A percentile compares a stretch with the other conserved stretches of the same genome.
phyloP scores from a whole-genome alignment of 2,888 invertebrate species.

The Noctua pronuba region DNA sequence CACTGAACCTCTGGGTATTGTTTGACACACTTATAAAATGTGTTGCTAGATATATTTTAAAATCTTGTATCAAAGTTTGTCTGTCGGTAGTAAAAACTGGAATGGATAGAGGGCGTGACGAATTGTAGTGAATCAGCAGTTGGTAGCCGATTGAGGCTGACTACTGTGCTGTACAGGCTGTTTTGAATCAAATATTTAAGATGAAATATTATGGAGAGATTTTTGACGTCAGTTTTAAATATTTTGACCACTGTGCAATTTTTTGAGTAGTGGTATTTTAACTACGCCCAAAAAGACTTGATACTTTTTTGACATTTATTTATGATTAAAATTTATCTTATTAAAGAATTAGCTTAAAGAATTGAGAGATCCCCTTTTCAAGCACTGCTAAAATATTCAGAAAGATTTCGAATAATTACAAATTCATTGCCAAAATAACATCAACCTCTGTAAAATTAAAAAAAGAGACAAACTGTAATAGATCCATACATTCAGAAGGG shows the following conservation, averaged over 20 bases:
- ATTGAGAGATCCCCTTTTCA: neutral
- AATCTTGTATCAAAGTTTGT: slow-evolving; percentile 66
- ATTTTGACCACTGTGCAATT: neutral
- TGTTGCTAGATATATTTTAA: slow-evolving; percentile 61
- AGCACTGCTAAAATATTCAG: neutral
- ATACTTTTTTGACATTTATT: too few relatives aligned
- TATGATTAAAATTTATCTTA: too few relatives aligned
- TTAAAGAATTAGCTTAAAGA: too few relatives aligned
- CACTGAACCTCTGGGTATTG: slow-evolving; percentile 49
- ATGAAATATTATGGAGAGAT: neutral
- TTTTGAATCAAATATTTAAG: slow-evolving; percentile 23
- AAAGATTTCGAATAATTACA: neutral
- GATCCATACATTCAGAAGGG: slow-evolving; percentile 86
- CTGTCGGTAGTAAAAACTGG: slow-evolving; percentile 79
- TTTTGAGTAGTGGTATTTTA: neutral
- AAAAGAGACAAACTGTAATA: slow-evolving; percentile 83
- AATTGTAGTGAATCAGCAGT: slow-evolving; percentile 86
- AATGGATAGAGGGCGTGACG: slow-evolving; percentile 85
- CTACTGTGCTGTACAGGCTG: slow-evolving; percentile 80
- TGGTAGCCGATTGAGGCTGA: slow-evolving; percentile 81
- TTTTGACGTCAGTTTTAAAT: neutral
- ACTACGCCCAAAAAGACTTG: too few relatives aligned
- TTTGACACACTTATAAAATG: slow-evolving; percentile 61
- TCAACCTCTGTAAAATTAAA: slow-evolving; percentile 74
- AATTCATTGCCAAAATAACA: slow-evolving; percentile 31